Evolutionary conservation across 2,113 vertebrate genomes (phyloP).

Genomic region (Aleadryas rufinucha): DNA sequence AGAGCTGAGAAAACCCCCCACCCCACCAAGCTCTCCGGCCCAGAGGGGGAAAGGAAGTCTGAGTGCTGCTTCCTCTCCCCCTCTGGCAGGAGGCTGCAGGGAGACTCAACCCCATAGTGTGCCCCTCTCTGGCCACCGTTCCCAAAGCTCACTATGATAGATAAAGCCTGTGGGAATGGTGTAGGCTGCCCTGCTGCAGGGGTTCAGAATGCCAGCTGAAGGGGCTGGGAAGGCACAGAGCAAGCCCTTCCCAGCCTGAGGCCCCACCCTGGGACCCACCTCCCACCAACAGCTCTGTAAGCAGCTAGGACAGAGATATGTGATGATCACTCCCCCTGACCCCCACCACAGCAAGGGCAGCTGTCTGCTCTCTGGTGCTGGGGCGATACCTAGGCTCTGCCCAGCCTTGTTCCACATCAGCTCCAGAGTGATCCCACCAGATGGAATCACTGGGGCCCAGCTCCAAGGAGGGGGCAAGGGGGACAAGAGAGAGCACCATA

Average conservation of each 20-base stretch:
- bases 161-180: neutral
- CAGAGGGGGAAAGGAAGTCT: neutral
- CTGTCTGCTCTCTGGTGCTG: neutral
- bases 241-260: neutral
- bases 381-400: neutral
- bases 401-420: neutral
- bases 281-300: neutral
- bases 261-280: neutral
- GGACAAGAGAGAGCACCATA: neutral
- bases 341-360: neutral
- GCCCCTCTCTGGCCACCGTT: neutral
- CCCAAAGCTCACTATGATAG: neutral
- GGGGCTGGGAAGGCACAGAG: neutral
- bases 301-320: neutral
- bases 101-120: neutral
- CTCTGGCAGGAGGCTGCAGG: neutral
- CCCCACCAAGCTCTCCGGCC: neutral
- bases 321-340: neutral
- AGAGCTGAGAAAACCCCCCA: neutral
- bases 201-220: neutral
- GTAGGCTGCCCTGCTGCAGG: accelerated
- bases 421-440: neutral
- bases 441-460: neutral
- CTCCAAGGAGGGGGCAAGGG: neutral
- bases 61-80: neutral